Evolutionary conservation across 2,797 vertebrate species (phyloP).

Genomic region (Myotis vivesi): DNA sequence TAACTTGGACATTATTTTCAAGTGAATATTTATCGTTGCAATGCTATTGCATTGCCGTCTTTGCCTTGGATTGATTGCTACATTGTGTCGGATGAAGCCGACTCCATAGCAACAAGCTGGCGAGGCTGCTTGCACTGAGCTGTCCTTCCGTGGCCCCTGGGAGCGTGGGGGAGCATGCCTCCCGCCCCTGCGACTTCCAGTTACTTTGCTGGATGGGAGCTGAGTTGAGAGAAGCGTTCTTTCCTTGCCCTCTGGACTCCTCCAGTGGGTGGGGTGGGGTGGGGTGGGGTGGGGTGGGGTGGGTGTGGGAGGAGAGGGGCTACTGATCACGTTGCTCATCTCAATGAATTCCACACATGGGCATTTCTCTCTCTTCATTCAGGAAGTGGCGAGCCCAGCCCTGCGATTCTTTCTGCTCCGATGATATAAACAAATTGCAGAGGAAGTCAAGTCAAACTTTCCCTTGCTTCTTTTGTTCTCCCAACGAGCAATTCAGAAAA

Average conservation of each 20-base stretch:
- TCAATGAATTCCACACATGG: background rate
- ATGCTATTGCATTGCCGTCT: conserved; percentile 19
- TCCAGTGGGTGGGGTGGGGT: background rate
- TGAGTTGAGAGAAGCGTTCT: conserved; percentile 21
- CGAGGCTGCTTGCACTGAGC: background rate
- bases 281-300: no score
- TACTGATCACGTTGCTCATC: background rate
- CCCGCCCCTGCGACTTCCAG: background rate
- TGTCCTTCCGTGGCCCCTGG: background rate
- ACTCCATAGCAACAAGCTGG: background rate
- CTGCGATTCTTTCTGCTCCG: conserved; percentile 77
- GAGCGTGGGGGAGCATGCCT: background rate
- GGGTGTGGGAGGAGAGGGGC: no score
- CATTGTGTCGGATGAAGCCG: background rate
- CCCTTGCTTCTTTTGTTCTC: conserved; percentile 67
- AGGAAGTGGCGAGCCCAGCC: conserved; percentile 76
- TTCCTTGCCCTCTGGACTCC: background rate
- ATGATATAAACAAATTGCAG: conserved; percentile 70
- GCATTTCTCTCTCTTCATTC: conserved; percentile 48
- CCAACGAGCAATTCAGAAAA: conserved; percentile 22
- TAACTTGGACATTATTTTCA: conserved; percentile 63
- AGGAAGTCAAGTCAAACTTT: conserved; percentile 77
- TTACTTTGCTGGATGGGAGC: background rate
- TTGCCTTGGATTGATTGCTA: background rate
- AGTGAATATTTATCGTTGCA: conserved; percentile 72